Evolutionary conservation across 2,113 vertebrate species (phyloP).

Genomic region (Eidolon helvum): DNA sequence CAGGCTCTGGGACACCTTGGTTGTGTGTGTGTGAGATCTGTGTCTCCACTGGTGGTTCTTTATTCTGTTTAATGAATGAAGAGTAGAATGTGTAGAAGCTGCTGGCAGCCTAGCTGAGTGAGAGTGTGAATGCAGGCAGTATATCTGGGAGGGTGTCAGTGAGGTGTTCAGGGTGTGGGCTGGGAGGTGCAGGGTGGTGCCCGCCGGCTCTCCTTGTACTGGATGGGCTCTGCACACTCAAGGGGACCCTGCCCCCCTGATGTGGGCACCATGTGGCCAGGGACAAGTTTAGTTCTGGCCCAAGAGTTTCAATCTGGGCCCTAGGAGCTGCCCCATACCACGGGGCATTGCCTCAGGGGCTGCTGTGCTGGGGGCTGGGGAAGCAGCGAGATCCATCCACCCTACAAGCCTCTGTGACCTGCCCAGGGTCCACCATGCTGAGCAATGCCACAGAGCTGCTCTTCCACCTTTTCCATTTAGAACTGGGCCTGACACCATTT

Average conservation of each 20-base stretch:
- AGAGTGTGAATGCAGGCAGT: no score
- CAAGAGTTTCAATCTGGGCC: background rate
- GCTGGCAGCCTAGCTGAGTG: constrained; percentile 9
- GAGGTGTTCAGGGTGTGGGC: background rate
- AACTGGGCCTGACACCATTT: background rate
- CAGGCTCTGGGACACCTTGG: background rate
- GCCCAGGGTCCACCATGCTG: accelerated
- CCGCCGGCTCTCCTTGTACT: background rate
- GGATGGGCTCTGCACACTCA: accelerated
- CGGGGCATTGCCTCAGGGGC: accelerated
- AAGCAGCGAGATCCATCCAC: background rate
- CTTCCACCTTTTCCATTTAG: accelerated
- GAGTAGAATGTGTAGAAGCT: constrained; percentile 74
- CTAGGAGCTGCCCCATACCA: background rate
- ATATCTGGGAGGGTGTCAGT: background rate
- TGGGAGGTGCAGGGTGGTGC: background rate
- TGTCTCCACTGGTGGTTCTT: background rate
- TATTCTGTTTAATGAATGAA: constrained; percentile 67
- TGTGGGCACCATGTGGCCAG: accelerated
- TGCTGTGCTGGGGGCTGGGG: background rate
- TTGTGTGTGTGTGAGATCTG: background rate
- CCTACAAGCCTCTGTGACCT: background rate
- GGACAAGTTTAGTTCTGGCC: background rate
- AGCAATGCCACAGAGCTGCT: background rate
- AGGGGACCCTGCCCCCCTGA: background rate